Evolutionary conservation across 2,888 invertebrate species (phyloP).

Genomic region (Diploptera punctata): DNA sequence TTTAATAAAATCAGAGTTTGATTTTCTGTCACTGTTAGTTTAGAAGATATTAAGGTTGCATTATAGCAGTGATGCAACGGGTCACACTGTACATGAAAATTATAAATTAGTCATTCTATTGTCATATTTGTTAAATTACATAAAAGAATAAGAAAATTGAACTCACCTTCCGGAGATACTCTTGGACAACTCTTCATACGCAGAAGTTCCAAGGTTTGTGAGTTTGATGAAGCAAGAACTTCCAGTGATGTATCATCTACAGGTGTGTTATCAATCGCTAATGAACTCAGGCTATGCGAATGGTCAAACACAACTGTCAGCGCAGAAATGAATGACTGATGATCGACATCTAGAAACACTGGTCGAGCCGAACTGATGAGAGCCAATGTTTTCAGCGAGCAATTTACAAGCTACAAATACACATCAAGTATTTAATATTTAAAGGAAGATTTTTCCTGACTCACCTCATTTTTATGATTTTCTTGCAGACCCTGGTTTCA

Average conservation of each 20-base stretch:
- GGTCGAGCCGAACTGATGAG: slow-evolving; percentile 46
- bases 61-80: too few species aligned
- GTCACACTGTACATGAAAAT: too few species aligned
- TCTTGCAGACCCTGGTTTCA: too few species aligned
- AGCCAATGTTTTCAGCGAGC: slow-evolving; percentile 47
- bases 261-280: slow-evolving; percentile 45
- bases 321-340: slow-evolving; percentile 48
- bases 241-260: slow-evolving; percentile 45
- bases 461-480: too few species aligned
- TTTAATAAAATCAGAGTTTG: too few species aligned
- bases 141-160: too few species aligned
- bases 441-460: too few species aligned
- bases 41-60: too few species aligned
- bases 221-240: slow-evolving; percentile 45
- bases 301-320: slow-evolving; percentile 47
- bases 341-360: slow-evolving; percentile 46
- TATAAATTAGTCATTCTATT: too few species aligned
- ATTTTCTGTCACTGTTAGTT: too few species aligned
- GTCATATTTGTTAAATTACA: too few species aligned
- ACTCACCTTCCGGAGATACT: slow-evolving; percentile 50
- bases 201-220: slow-evolving; percentile 48
- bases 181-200: slow-evolving; percentile 48
- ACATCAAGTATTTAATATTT: too few species aligned
- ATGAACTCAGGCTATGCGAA: slow-evolving; percentile 43
- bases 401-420: slow-evolving; percentile 30